Evolutionary conservation across 2,113 vertebrate genomes (phyloP).

Genomic region (Fulmarus glacialis): DNA sequence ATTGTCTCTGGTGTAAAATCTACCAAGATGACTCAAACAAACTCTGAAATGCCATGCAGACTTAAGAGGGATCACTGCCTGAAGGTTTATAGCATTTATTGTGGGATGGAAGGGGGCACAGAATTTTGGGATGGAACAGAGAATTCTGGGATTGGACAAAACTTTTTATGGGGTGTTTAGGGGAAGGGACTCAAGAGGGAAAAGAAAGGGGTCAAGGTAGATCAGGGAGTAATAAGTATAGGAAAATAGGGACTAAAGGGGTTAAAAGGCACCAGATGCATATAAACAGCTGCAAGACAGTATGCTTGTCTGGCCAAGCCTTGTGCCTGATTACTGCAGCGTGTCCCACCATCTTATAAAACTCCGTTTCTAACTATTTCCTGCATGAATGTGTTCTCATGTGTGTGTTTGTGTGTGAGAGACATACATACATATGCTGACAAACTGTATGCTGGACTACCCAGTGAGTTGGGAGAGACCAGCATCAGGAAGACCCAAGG

Average conservation of each 20-base stretch:
- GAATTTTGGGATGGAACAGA: neutral
- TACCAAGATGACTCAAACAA: neutral
- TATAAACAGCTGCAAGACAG: neutral
- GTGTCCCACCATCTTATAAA: neutral
- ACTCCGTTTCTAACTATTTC: neutral
- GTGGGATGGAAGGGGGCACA: neutral
- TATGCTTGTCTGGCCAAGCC: neutral
- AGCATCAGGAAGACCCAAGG: neutral
- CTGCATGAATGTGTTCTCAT: fast-evolving
- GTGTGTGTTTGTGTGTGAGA: neutral
- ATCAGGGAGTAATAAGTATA: neutral
- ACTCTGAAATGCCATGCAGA: neutral
- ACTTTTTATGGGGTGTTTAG: neutral
- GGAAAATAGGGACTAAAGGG: neutral
- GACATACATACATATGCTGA: neutral
- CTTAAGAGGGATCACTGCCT: neutral
- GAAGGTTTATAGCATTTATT: neutral
- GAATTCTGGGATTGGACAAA: neutral
- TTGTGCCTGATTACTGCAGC: neutral
- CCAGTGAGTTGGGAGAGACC: neutral
- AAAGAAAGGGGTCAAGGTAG: neutral
- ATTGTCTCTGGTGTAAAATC: neutral
- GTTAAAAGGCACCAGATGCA: neutral
- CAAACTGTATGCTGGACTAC: neutral
- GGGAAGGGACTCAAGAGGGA: neutral